Percentiles rank a stretch among this genome's conserved stretches.
These are phyloP conservation scores for Thalpophila matura DNA, from an alignment of 2,888 invertebrate genomes.

Conservation along the genomic window DNA sequence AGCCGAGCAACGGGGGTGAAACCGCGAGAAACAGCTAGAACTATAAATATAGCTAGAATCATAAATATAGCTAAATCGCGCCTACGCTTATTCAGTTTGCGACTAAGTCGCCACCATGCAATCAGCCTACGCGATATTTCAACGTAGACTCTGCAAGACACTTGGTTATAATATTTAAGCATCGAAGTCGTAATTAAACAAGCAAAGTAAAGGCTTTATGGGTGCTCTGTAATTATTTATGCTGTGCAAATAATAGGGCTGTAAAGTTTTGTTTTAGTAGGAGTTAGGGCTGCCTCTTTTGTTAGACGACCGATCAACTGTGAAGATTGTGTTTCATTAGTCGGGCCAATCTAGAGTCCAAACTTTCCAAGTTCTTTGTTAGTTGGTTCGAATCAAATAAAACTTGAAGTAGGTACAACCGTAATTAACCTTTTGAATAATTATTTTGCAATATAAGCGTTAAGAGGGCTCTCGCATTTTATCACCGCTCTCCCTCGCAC, in stretches of 20 bases:
- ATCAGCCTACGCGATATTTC: constrained; percentile 20
- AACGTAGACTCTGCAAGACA: constrained; percentile 30
- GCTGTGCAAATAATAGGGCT: constrained; percentile 53
- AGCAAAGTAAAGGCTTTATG: constrained; percentile 53
- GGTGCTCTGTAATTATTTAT: constrained; percentile 57
- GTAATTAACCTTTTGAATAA: not conserved
- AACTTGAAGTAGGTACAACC: not conserved
- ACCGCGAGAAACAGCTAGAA: too few species aligned
- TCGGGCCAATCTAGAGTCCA: not conserved
- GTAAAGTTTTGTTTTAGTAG: constrained; percentile 43
- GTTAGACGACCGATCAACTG: constrained; percentile 27
- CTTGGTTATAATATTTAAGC: constrained; percentile 65
- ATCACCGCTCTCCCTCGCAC: too few species aligned
- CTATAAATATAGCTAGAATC: too few species aligned
- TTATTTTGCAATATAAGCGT: not conserved
- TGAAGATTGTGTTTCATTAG: constrained; percentile 41
- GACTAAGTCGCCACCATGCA: not conserved
- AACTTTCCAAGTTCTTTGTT: constrained; percentile 25
- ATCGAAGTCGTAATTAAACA: constrained; percentile 63
- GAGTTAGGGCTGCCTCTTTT: constrained; percentile 30
- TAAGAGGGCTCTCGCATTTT: too few species aligned
- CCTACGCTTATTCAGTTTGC: not conserved
- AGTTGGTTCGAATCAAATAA: constrained; percentile 20
- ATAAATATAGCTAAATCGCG: too few species aligned
- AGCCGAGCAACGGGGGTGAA: too few species aligned